Conservation (phyloP, 23 tunicate genomes). For the Halocynthia aurantium region DNA sequence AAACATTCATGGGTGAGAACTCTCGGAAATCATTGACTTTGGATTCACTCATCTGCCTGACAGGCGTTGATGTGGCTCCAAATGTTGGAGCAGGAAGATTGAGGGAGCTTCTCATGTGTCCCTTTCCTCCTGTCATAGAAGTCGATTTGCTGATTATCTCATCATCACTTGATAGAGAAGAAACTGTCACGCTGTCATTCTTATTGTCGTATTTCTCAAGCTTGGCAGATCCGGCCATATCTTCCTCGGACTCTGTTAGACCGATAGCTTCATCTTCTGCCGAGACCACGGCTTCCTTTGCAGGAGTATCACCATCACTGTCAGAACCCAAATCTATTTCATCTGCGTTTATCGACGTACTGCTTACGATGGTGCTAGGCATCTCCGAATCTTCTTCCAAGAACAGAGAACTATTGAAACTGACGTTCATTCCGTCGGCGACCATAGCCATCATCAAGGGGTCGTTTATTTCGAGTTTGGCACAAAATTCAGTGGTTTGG, state of each 20-base stretch:
- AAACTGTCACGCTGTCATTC: neutral
- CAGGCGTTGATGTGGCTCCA: conserved; percentile 25
- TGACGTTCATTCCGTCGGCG: conserved; percentile 22
- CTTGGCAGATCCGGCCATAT: neutral
- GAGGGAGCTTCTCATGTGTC: conserved; percentile 33
- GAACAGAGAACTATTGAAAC: conserved; percentile 14
- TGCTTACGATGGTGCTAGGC: conserved; percentile 24
- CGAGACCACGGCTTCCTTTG: neutral
- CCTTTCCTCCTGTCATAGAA: neutral
- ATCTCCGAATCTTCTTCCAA: conserved; percentile 23
- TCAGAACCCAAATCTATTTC: conserved; percentile 70
- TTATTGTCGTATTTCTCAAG: too few relatives aligned
- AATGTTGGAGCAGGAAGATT: conserved; percentile 58
- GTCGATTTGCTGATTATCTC: neutral
- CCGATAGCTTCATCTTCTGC: conserved; percentile 1
- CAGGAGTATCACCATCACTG: conserved; percentile 48
- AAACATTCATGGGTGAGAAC: neutral
- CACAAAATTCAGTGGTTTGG: conserved; percentile 89
- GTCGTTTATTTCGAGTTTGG: conserved; percentile 69
- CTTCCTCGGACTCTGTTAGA: neutral
- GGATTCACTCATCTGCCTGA: neutral
- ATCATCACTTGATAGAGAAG: conserved; percentile 7
- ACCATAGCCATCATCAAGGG: conserved; percentile 67
- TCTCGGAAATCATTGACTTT: neutral
- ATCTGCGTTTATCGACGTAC: conserved; percentile 65